Percentiles rank a stretch among this genome's conserved stretches.
Evolutionary conservation across 2,113 vertebrate genomes (phyloP).

Genomic region (Callipepla californica): DNA sequence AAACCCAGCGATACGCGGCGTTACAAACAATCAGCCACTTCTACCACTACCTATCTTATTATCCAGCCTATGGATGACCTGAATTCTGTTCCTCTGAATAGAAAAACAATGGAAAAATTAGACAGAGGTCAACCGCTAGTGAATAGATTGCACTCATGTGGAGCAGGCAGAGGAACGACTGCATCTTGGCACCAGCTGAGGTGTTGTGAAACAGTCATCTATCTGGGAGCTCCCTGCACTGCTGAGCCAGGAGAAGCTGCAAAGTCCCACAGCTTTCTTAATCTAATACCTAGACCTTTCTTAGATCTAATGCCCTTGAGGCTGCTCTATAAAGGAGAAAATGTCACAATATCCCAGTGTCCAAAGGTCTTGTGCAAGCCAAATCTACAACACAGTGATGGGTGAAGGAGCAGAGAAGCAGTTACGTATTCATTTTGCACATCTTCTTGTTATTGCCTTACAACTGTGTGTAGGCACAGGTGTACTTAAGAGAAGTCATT

Average conservation of each 20-base stretch:
- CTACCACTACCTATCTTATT: neutral
- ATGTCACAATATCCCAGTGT: rapidly evolving
- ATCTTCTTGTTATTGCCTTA: neutral
- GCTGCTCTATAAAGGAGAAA: neutral
- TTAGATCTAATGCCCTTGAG: neutral
- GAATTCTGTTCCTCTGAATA: neutral
- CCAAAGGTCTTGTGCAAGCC: neutral
- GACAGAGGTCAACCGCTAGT: neutral
- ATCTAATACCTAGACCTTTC: too few relatives aligned
- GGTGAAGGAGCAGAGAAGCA: neutral
- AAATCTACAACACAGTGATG: neutral
- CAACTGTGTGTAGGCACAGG: neutral
- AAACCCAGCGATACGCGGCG: neutral
- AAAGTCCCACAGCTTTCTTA: neutral
- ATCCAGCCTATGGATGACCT: neutral
- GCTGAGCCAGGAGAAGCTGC: neutral
- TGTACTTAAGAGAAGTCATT: neutral
- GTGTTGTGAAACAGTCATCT: neutral
- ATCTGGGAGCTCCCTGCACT: neutral
- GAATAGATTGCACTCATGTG: neutral
- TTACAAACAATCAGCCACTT: neutral
- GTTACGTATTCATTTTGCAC: neutral
- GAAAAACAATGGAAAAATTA: neutral
- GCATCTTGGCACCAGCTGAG: neutral
- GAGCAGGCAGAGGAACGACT: neutral